Evolutionary conservation across 2,888 invertebrate species (phyloP).

Genomic region (Steinernema scapterisci): DNA sequence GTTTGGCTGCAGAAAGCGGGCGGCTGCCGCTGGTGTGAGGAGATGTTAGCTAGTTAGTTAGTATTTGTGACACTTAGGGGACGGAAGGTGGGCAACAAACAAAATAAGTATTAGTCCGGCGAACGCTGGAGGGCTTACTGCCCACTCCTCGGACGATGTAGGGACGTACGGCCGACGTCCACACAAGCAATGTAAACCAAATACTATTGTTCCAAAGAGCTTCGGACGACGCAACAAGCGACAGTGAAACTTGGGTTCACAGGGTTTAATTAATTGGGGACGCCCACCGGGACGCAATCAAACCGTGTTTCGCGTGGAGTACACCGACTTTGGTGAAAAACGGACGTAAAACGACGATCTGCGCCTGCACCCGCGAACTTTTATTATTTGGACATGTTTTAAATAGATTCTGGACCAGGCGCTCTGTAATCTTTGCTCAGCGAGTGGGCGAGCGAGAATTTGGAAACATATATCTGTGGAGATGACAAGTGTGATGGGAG

Average conservation of each 20-base stretch:
- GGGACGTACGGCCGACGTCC: neutral
- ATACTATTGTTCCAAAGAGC: constrained; percentile 7
- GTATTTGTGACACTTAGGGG: neutral
- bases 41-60: too few species aligned
- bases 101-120: constrained; percentile 15
- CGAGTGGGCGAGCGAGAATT: neutral
- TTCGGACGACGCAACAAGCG: constrained; percentile 13
- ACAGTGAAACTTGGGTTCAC: constrained; percentile 6
- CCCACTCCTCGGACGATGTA: constrained; percentile 3
- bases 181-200: neutral
- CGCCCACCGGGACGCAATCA: neutral
- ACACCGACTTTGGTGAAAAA: neutral
- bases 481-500: constrained; percentile 20
- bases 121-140: constrained; percentile 27
- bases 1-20: too few species aligned
- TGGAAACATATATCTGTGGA: constrained; percentile 18
- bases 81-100: constrained; percentile 28
- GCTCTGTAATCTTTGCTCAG: constrained; percentile 12
- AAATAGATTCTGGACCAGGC: neutral
- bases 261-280: constrained; percentile 15
- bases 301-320: neutral
- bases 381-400: constrained; percentile 17
- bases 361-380: neutral
- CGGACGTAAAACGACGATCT: neutral
- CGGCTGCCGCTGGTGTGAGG: too few species aligned